Conservation (phyloP, 2,797 vertebrate genomes). For the Philypnodon macrostomus region DNA sequence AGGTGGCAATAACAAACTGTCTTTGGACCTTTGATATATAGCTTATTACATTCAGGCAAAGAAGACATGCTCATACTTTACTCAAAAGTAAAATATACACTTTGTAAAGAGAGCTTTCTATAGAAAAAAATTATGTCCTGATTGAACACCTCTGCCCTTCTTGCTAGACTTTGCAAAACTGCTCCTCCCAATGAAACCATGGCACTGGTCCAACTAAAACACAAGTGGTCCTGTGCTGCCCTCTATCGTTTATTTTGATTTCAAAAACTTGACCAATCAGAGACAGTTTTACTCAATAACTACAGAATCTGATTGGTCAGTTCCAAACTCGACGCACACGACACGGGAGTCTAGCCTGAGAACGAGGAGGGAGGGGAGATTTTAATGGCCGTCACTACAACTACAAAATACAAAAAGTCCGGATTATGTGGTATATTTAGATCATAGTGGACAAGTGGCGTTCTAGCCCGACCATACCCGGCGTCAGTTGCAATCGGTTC, state of each 20-base stretch:
- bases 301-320: constrained; percentile 58
- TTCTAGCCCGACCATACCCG: background rate
- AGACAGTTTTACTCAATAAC: constrained; percentile 27
- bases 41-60: too few species aligned
- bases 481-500: too few species aligned
- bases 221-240: constrained; percentile 32
- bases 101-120: too few species aligned
- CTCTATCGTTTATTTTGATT: constrained; percentile 48
- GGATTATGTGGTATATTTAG: constrained; percentile 57
- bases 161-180: background rate
- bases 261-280: constrained; percentile 49
- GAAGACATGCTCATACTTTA: too few species aligned
- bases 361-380: constrained; percentile 75
- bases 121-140: background rate
- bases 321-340: constrained; percentile 22
- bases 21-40: too few species aligned
- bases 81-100: too few species aligned
- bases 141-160: background rate
- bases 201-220: constrained; percentile 30
- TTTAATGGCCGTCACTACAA: constrained; percentile 77
- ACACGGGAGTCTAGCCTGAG: constrained; percentile 49
- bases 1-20: too few species aligned
- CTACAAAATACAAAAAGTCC: constrained; percentile 67
- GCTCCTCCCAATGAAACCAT: constrained; percentile 6
- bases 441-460: constrained; percentile 6